phyloP scores from a whole-genome alignment of 2,888 invertebrate species.

The Cinara cedri region DNA sequence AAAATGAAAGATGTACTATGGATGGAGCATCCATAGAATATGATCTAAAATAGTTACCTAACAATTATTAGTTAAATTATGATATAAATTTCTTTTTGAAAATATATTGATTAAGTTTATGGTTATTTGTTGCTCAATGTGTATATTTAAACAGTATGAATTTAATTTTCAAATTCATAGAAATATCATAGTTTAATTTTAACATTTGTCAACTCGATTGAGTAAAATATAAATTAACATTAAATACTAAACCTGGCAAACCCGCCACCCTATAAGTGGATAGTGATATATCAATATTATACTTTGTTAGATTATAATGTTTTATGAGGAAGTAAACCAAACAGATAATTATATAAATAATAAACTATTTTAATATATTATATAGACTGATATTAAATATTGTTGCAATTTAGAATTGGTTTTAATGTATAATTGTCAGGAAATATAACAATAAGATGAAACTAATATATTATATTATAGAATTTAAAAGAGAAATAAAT shows the following conservation, averaged over 20 bases:
- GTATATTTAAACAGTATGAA: background rate
- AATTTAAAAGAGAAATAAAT: slow-evolving; percentile 40
- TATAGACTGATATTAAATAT: slow-evolving; percentile 40
- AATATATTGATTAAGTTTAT: background rate
- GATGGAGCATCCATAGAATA: no score
- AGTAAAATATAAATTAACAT: background rate
- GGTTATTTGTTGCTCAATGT: slow-evolving; percentile 12
- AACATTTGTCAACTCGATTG: background rate
- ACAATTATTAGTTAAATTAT: background rate
- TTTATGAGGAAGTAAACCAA: background rate
- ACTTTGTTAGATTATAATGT: background rate
- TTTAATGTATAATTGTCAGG: slow-evolving; percentile 2
- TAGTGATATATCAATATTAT: background rate
- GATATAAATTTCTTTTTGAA: background rate
- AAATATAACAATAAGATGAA: background rate
- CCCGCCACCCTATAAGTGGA: background rate
- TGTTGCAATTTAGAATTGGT: background rate
- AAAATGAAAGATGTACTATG: no score
- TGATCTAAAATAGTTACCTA: no score
- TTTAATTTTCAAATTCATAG: background rate
- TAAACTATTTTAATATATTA: no score
- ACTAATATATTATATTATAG: background rate
- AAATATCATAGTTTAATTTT: background rate
- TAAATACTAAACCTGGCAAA: background rate
- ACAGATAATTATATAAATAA: slow-evolving; percentile 26